Evolutionary conservation across 2,113 vertebrate genomes (phyloP).

Genomic region (Alces alces): DNA sequence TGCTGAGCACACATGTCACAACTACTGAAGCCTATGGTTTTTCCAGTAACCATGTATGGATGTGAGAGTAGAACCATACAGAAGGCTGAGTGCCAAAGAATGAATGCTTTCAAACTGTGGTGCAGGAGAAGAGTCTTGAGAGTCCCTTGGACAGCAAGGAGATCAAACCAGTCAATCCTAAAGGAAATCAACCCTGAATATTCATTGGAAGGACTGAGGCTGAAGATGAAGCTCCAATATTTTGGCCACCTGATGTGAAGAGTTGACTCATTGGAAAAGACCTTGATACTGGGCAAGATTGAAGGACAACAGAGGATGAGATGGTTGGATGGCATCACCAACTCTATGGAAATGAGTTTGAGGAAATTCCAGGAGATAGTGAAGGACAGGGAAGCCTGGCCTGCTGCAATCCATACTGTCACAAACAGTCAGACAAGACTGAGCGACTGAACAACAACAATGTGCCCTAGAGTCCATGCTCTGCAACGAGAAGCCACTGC

Average conservation of each 20-base stretch:
- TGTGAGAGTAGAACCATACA: background rate
- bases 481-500: background rate
- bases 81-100: background rate
- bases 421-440: background rate
- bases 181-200: background rate
- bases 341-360: background rate
- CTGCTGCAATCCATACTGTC: background rate
- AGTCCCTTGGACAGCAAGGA: background rate
- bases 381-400: background rate
- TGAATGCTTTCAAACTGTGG: background rate
- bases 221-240: background rate
- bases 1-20: background rate
- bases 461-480: background rate
- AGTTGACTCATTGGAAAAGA: background rate
- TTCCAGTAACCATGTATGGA: background rate
- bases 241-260: background rate
- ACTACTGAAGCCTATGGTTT: background rate
- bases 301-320: background rate
- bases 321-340: background rate
- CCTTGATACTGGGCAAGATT: background rate
- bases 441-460: background rate
- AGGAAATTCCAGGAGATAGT: background rate
- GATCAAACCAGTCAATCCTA: background rate
- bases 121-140: background rate
- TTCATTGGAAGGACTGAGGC: background rate